phyloP scores from a whole-genome alignment of 1,140 invertebrate species.

The Cyphomyrmex costatus region DNA sequence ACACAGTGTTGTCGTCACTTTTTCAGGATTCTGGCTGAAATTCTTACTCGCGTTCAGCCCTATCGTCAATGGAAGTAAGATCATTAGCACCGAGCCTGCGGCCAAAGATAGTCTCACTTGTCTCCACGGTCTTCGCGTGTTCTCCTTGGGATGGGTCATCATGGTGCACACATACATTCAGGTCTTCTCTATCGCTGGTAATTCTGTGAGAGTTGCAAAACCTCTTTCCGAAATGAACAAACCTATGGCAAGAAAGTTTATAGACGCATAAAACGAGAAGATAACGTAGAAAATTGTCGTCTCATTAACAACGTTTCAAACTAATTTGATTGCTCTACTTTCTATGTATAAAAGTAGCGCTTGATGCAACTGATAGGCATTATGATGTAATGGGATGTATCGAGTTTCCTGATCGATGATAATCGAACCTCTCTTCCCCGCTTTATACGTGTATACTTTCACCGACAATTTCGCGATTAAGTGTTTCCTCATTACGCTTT shows the following conservation, averaged over 20 bases:
- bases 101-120: constrained; percentile 90
- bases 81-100: constrained; percentile 88
- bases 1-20: background rate
- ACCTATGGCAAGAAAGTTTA: background rate
- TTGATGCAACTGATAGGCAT: constrained; percentile 15
- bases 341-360: constrained; percentile 34
- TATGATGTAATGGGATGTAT: constrained; percentile 52
- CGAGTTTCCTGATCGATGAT: constrained; percentile 38
- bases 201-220: constrained; percentile 73
- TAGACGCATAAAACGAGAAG: background rate
- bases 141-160: constrained; percentile 96
- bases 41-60: constrained; percentile 89
- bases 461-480: constrained; percentile 50
- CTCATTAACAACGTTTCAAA: constrained; percentile 23
- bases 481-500: constrained; percentile 63
- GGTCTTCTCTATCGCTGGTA: constrained; percentile 92
- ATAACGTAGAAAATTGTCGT: background rate
- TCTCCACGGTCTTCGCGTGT: constrained; percentile 94
- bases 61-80: constrained; percentile 89
- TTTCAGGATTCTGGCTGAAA: constrained; percentile 87
- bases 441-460: constrained; percentile 50
- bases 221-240: background rate
- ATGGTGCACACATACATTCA: constrained; percentile 96
- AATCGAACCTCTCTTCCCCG: constrained; percentile 41
- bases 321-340: constrained; percentile 62